phyloP scores from a whole-genome alignment of 2,888 invertebrate species.

The Heteromyza rotundicornis region DNA sequence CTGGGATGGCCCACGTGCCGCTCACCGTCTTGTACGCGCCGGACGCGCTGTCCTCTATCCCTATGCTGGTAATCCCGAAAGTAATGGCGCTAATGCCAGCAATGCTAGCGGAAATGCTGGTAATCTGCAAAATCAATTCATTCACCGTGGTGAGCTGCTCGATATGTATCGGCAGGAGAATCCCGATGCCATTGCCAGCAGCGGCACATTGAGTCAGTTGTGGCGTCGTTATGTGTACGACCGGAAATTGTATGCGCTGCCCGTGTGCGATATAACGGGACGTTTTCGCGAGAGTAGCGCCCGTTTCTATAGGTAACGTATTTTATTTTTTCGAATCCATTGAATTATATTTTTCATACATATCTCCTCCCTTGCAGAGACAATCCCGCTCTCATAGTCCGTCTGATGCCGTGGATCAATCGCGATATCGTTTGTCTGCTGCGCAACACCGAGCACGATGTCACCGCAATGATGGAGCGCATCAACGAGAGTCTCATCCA shows the following conservation, averaged over 20 bases:
- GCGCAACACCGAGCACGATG: slow-evolving; percentile 67
- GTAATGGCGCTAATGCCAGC: slow-evolving; percentile 22
- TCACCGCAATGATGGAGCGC: slow-evolving; percentile 71
- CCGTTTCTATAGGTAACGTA: slow-evolving; percentile 73
- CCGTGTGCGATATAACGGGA: slow-evolving; percentile 73
- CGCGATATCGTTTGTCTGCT: slow-evolving; percentile 79
- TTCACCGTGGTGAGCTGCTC: slow-evolving; percentile 49
- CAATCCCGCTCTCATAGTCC: slow-evolving; percentile 80
- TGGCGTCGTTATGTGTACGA: slow-evolving; percentile 76
- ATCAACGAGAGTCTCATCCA: slow-evolving; percentile 74
- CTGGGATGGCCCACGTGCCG: slow-evolving; percentile 1
- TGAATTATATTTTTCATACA: too few species aligned
- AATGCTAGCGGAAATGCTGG: slow-evolving; percentile 21
- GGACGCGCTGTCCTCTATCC: not conserved
- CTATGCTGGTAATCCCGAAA: slow-evolving; percentile 21
- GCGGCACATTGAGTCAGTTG: slow-evolving; percentile 51
- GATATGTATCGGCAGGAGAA: slow-evolving; percentile 53
- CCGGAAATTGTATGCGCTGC: slow-evolving; percentile 76
- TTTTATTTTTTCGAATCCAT: too few species aligned
- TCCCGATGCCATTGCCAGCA: slow-evolving; percentile 40
- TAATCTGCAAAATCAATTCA: slow-evolving; percentile 30
- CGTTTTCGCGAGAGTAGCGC: slow-evolving; percentile 77
- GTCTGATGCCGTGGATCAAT: slow-evolving; percentile 87
- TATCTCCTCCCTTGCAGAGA: slow-evolving; percentile 66
- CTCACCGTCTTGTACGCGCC: not conserved